phyloP scores from a whole-genome alignment of 2,888 invertebrate species.

The Vandiemenella viatica region DNA sequence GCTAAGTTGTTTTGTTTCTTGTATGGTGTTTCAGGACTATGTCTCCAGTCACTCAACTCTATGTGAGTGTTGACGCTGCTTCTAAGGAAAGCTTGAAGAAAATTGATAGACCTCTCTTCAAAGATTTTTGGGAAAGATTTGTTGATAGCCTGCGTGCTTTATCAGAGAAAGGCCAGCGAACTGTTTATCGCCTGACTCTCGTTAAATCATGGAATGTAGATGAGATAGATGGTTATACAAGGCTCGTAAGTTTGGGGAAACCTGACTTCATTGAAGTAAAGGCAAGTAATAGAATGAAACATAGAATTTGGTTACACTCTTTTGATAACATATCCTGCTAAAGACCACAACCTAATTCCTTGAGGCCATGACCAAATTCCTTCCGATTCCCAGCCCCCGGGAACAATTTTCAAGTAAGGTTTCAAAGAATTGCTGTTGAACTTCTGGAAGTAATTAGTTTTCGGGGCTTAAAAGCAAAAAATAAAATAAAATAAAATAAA shows the following conservation, averaged over 20 bases:
- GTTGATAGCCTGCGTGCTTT: constrained; percentile 34
- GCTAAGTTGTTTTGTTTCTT: background rate
- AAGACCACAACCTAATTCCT: too few relatives aligned
- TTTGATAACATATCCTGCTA: too few relatives aligned
- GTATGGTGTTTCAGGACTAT: constrained; percentile 18
- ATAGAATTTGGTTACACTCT: too few relatives aligned
- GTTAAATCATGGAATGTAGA: constrained; percentile 41
- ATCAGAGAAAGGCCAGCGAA: constrained; percentile 37
- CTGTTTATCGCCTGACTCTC: constrained; percentile 39
- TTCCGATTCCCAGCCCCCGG: too few relatives aligned
- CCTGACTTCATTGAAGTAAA: constrained; percentile 45
- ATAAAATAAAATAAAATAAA: too few relatives aligned
- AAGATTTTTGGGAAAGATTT: constrained; percentile 40
- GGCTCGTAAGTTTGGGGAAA: constrained; percentile 33
- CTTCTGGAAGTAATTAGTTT: too few relatives aligned
- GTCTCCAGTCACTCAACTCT: constrained; percentile 38
- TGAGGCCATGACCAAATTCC: too few relatives aligned
- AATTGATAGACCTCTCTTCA: constrained; percentile 40
- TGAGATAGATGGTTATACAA: constrained; percentile 37
- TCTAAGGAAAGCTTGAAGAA: constrained; percentile 39
- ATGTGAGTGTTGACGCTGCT: constrained; percentile 42
- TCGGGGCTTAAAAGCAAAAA: too few relatives aligned
- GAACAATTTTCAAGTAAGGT: too few relatives aligned
- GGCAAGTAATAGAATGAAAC: constrained; percentile 21
- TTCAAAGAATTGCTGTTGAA: too few relatives aligned